These are phyloP conservation scores for Sterrhoptilus dennistouni DNA, from an alignment of 2,113 vertebrate species.

Conservation along the genomic window DNA sequence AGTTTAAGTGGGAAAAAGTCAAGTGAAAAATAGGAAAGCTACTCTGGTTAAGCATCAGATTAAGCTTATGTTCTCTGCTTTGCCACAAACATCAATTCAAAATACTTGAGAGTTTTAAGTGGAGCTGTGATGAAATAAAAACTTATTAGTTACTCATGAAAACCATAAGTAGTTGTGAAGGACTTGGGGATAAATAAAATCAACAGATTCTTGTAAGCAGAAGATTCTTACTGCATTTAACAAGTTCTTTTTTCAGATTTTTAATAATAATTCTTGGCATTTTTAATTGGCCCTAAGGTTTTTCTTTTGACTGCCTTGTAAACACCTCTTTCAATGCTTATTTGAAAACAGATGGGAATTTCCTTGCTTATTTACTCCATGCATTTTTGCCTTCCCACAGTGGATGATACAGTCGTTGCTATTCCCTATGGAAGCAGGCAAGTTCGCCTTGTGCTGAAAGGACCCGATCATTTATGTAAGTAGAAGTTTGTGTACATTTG, in stretches of 20 bases:
- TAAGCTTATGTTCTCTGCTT: background rate
- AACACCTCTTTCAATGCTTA: background rate
- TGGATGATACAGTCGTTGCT: slow-evolving; percentile 87
- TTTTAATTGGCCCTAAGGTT: background rate
- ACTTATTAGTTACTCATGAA: background rate
- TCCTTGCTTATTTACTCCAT: slow-evolving; percentile 2
- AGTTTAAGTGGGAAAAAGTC: background rate
- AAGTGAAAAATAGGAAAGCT: background rate
- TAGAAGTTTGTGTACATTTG: slow-evolving; percentile 50
- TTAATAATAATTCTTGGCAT: background rate
- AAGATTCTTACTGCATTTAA: background rate
- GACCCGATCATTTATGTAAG: slow-evolving; percentile 97
- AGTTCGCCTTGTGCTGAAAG: slow-evolving; percentile 91
- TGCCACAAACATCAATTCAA: background rate
- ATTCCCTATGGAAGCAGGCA: slow-evolving; percentile 93
- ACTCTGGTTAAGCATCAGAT: background rate
- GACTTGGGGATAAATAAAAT: background rate
- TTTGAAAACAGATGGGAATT: background rate
- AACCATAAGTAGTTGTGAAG: background rate
- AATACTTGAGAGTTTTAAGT: slow-evolving; percentile 10
- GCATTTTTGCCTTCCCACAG: slow-evolving; percentile 68
- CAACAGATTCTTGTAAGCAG: background rate
- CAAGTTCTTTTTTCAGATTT: background rate
- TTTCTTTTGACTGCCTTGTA: background rate
- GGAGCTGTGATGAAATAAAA: background rate